phyloP scores from a whole-genome alignment of 2,888 invertebrate species.

The Hecatera dysodea region DNA sequence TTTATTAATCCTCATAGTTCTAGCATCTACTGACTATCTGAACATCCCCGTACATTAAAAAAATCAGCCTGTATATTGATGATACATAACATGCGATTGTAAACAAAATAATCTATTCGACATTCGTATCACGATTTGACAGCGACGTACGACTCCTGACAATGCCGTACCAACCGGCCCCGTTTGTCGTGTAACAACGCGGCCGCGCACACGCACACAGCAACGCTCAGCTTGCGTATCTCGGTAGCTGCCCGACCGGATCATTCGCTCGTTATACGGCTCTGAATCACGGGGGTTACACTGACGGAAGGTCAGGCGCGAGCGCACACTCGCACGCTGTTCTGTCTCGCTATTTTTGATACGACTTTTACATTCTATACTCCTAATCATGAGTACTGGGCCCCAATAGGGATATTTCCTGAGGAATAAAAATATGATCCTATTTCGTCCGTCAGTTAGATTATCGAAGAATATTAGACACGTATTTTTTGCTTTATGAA shows the following conservation, averaged over 20 bases:
- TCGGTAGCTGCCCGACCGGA: slow-evolving; percentile 80
- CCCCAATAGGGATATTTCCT: too few relatives aligned
- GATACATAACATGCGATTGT: too few relatives aligned
- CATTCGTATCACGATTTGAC: too few relatives aligned
- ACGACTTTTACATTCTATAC: background rate
- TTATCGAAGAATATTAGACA: too few relatives aligned
- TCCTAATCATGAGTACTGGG: background rate
- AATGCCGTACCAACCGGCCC: background rate
- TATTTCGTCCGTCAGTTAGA: too few relatives aligned
- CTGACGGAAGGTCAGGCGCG: slow-evolving; percentile 35
- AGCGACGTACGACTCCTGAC: background rate
- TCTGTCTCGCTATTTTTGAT: slow-evolving; percentile 26
- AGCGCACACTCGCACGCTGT: background rate
- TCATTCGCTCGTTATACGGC: slow-evolving; percentile 62
- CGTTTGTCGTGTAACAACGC: slow-evolving; percentile 37
- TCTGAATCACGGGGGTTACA: slow-evolving; percentile 68
- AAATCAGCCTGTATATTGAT: too few relatives aligned
- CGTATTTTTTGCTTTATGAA: too few relatives aligned
- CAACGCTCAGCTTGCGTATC: slow-evolving; percentile 72
- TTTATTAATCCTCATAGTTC: too few relatives aligned
- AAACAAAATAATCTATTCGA: too few relatives aligned
- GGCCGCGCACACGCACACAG: slow-evolving; percentile 55
- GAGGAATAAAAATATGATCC: too few relatives aligned
- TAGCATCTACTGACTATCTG: too few relatives aligned
- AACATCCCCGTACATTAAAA: too few relatives aligned